A percentile compares a stretch with the other conserved stretches of the same genome.
Conservation (phyloP, 2,113 vertebrate species). For the Ochotona princeps region DNA sequence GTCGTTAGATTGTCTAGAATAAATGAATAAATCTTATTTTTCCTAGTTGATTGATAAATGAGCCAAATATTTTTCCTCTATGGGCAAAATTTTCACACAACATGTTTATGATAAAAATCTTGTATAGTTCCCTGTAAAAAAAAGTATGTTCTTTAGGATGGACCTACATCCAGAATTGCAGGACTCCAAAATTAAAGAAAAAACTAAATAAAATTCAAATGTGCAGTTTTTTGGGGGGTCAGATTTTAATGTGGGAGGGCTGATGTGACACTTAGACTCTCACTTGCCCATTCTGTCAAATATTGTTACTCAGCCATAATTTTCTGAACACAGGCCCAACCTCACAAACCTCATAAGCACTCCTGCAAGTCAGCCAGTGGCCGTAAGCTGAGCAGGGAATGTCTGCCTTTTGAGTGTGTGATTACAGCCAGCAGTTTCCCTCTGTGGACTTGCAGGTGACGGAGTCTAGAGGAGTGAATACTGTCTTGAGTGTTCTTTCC, state of each 20-base stretch:
- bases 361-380: background rate
- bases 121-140: background rate
- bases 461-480: background rate
- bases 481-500: background rate
- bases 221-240: background rate
- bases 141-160: background rate
- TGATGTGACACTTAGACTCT: background rate
- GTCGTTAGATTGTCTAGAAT: background rate
- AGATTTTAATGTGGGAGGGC: background rate
- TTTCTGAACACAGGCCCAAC: background rate
- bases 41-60: background rate
- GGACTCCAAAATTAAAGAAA: background rate
- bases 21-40: background rate
- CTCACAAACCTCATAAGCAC: background rate
- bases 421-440: background rate
- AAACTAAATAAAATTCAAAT: background rate
- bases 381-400: background rate
- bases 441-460: background rate
- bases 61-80: background rate
- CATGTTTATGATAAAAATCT: background rate
- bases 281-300: background rate
- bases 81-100: background rate
- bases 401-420: background rate
- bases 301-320: background rate
- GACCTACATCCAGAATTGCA: background rate